phyloP scores from a whole-genome alignment of 2,888 invertebrate species.

The Heteromyza rotundicornis region DNA sequence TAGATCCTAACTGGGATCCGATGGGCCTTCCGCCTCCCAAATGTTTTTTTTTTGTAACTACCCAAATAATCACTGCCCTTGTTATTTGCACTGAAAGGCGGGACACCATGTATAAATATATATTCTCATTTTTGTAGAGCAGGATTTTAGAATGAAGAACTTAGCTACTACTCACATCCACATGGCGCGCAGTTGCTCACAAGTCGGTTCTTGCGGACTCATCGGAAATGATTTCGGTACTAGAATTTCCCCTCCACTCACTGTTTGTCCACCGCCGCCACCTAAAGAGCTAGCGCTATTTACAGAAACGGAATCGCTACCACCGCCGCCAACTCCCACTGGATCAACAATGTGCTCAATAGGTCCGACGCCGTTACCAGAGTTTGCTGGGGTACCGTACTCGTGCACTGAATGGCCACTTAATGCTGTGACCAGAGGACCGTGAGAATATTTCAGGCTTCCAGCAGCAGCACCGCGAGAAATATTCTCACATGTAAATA shows the following conservation, averaged over 20 bases:
- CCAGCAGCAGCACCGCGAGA: too few relatives aligned
- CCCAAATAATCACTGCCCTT: too few relatives aligned
- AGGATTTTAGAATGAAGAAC: too few relatives aligned
- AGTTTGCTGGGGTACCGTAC: conserved; percentile 1
- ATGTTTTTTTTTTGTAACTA: too few relatives aligned
- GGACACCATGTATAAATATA: too few relatives aligned
- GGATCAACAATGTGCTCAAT: conserved; percentile 30
- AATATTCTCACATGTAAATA: too few relatives aligned
- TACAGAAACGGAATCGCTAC: conserved; percentile 25
- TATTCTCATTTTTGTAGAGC: too few relatives aligned
- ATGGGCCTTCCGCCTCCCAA: too few relatives aligned
- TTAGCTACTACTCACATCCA: conserved; percentile 69
- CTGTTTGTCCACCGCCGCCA: conserved; percentile 17
- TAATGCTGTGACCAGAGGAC: conserved; percentile 2
- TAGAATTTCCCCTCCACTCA: conserved; percentile 51
- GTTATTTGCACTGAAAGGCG: too few relatives aligned
- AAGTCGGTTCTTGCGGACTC: conserved; percentile 73
- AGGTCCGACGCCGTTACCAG: conserved; percentile 17
- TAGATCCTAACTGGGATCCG: too few relatives aligned
- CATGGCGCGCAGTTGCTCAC: conserved; percentile 88
- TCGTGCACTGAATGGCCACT: conserved; percentile 12
- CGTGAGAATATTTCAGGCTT: conserved; percentile 11
- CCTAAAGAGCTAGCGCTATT: too few relatives aligned
- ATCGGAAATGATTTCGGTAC: conserved; percentile 54
- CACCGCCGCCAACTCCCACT: conserved; percentile 30